phyloP scores from a whole-genome alignment of 2,888 invertebrate genomes.

The Ichneumoninae sp. region DNA sequence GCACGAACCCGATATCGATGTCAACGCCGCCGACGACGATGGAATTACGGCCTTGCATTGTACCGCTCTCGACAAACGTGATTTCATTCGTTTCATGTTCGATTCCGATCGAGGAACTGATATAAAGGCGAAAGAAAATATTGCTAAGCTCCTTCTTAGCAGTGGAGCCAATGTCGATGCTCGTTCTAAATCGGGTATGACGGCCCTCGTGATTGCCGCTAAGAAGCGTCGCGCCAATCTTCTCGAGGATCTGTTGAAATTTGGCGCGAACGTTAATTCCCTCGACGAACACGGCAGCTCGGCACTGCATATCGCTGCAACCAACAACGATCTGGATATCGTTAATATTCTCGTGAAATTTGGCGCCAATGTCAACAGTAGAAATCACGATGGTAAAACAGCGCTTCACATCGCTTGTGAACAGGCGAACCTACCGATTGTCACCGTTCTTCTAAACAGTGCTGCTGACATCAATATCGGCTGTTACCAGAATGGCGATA shows the following conservation, averaged over 20 bases:
- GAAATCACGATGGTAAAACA: conserved; percentile 5
- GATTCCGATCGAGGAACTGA: neutral
- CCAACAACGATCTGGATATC: neutral
- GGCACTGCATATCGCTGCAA: conserved; percentile 12
- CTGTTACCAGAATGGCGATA: neutral
- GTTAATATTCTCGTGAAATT: conserved; percentile 19
- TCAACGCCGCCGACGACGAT: neutral
- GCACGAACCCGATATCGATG: neutral
- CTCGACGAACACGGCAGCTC: neutral
- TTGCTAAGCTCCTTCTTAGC: neutral
- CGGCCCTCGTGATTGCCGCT: conserved; percentile 1
- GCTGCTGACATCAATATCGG: conserved; percentile 17
- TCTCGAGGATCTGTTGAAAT: neutral
- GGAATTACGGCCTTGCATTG: conserved; percentile 10
- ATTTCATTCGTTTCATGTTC: neutral
- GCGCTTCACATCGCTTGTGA: conserved; percentile 28
- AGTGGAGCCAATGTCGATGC: conserved; percentile 1
- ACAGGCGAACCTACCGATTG: conserved; percentile 3
- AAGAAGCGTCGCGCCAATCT: conserved; percentile 1
- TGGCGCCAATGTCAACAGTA: neutral
- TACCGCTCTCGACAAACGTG: conserved; percentile 2
- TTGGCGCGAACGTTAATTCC: neutral
- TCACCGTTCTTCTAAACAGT: conserved; percentile 4
- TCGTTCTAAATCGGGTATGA: neutral
- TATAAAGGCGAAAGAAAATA: neutral